phyloP scores from a whole-genome alignment of 2,797 vertebrate genomes.

The Myotis vivesi region DNA sequence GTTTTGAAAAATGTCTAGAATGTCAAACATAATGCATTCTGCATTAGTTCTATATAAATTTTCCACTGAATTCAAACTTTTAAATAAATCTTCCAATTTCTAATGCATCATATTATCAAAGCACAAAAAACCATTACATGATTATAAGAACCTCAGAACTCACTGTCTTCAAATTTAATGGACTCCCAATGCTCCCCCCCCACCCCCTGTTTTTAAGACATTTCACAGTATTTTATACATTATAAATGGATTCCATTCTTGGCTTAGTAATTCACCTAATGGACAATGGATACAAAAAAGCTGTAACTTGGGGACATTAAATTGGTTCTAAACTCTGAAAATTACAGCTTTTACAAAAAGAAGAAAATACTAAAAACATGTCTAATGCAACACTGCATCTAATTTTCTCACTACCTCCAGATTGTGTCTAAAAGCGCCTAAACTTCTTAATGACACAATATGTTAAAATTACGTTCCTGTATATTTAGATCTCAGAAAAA shows the following conservation, averaged over 20 bases:
- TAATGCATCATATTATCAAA: conserved; percentile 84
- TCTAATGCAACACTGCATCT: conserved; percentile 88
- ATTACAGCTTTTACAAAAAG: conserved; percentile 89
- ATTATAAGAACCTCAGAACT: conserved; percentile 84
- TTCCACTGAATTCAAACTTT: conserved; percentile 85
- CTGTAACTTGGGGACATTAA: conserved; percentile 87
- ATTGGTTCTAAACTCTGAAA: conserved; percentile 89
- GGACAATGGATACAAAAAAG: conserved; percentile 88
- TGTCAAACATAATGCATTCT: conserved; percentile 82
- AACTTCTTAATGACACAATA: conserved; percentile 88
- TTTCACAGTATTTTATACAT: conserved; percentile 87
- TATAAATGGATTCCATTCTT: conserved; percentile 88
- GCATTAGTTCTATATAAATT: conserved; percentile 79
- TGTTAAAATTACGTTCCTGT: conserved; percentile 85
- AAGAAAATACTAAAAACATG: conserved; percentile 89
- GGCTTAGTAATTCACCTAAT: conserved; percentile 89
- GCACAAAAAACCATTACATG: conserved; percentile 82
- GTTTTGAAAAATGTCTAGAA: conserved; percentile 80
- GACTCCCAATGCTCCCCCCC: conserved; percentile 80
- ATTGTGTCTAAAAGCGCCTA: conserved; percentile 87
- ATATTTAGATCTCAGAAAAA: conserved; percentile 84
- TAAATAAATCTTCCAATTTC: conserved; percentile 84
- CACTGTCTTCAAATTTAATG: conserved; percentile 85
- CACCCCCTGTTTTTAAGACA: conserved; percentile 82
- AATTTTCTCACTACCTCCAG: conserved; percentile 85